Evolutionary conservation across 2,113 vertebrate species (phyloP).

Genomic region (Xenopus borealis): DNA sequence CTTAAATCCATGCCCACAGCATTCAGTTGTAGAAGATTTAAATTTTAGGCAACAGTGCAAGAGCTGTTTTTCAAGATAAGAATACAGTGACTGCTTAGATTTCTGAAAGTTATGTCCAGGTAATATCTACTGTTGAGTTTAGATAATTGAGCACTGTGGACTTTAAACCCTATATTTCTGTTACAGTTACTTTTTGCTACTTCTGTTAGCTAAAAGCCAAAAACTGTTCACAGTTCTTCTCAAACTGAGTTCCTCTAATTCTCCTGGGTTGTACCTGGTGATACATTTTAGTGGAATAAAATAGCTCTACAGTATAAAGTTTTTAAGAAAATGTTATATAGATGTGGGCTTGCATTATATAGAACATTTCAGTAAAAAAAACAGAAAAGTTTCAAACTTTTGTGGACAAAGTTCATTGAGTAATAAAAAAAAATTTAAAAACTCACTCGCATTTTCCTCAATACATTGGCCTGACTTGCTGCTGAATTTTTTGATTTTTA

Average conservation of each 20-base stretch:
- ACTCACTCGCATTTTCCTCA: too few species aligned
- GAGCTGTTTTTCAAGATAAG: background rate
- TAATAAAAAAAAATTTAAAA: too few species aligned
- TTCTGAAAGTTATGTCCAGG: background rate
- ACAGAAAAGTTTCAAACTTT: too few species aligned
- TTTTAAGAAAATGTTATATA: background rate
- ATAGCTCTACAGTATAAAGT: background rate
- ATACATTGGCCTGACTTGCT: too few species aligned
- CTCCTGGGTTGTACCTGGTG: background rate
- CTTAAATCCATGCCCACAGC: background rate
- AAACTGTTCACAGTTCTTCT: background rate
- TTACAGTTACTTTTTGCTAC: too few species aligned
- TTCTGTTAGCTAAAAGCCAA: background rate
- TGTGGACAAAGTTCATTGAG: too few species aligned
- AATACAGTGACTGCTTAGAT: background rate
- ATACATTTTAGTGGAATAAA: background rate
- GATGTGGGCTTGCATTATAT: too few species aligned
- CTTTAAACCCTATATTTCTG: background rate
- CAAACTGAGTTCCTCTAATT: background rate
- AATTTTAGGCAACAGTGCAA: background rate
- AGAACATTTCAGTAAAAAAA: too few species aligned
- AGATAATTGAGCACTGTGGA: background rate
- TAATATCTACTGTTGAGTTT: background rate
- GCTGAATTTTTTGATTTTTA: too few species aligned
- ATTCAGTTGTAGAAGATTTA: background rate